Conservation (phyloP, 2,113 vertebrate genomes). For the Grus americana region DNA sequence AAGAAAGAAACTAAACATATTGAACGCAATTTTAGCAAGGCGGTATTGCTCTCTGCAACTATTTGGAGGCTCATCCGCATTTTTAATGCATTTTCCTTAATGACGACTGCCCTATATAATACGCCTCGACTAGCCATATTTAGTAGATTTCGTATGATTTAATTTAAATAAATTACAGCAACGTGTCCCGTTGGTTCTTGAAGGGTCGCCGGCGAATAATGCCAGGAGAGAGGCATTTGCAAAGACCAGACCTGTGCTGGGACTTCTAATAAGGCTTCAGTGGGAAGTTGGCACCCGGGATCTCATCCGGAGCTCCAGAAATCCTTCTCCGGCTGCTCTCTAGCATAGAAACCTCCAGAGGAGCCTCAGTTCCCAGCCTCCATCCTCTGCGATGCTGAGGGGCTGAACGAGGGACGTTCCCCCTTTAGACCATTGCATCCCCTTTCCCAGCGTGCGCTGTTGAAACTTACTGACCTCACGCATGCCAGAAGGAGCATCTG, state of each 20-base stretch:
- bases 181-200: neutral
- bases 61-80: neutral
- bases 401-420: neutral
- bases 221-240: neutral
- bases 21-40: neutral
- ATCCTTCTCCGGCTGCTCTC: neutral
- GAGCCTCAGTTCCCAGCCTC: neutral
- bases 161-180: neutral
- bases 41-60: neutral
- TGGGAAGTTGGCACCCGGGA: neutral
- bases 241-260: neutral
- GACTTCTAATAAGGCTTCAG: neutral
- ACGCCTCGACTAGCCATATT: neutral
- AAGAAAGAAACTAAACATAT: neutral
- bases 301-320: neutral
- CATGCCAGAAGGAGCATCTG: neutral
- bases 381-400: fast-evolving
- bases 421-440: fast-evolving
- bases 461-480: neutral
- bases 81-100: neutral
- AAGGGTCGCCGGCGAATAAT: fast-evolving
- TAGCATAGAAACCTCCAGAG: neutral
- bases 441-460: neutral
- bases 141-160: neutral
- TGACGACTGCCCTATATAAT: neutral